Evolutionary conservation across 2,113 vertebrate genomes (phyloP).

Genomic region (Corythornis vintsioides): DNA sequence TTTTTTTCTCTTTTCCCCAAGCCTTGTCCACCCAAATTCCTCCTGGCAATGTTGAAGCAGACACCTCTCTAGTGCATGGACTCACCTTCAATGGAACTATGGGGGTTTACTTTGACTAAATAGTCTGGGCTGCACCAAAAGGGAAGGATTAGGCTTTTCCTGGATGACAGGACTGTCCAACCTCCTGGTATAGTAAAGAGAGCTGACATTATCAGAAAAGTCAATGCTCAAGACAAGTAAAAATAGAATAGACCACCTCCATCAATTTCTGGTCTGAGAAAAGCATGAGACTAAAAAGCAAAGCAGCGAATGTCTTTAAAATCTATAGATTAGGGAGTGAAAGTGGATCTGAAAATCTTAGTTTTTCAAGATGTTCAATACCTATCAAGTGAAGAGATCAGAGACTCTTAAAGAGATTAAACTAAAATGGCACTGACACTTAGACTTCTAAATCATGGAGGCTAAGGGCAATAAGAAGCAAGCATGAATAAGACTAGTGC

Average conservation of each 20-base stretch:
- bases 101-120: background rate
- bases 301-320: constrained; percentile 36
- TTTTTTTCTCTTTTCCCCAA: too few relatives aligned
- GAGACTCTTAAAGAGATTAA: constrained; percentile 60
- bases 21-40: background rate
- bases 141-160: background rate
- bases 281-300: constrained; percentile 30
- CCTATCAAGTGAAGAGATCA: constrained; percentile 25
- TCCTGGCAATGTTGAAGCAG: background rate
- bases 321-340: constrained; percentile 58
- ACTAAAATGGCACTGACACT: constrained; percentile 48
- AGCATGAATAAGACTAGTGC: background rate
- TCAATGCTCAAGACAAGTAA: constrained; percentile 22
- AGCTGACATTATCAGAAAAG: constrained; percentile 24
- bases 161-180: background rate
- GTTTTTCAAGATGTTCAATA: constrained; percentile 62
- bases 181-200: background rate
- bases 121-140: background rate
- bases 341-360: constrained; percentile 64
- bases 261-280: constrained; percentile 50
- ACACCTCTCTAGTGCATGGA: background rate
- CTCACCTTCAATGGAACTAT: background rate
- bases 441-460: constrained; percentile 12
- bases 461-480: constrained; percentile 12
- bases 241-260: constrained; percentile 49